phyloP scores from a whole-genome alignment of 2,113 vertebrate genomes.

The Struthio camelus region DNA sequence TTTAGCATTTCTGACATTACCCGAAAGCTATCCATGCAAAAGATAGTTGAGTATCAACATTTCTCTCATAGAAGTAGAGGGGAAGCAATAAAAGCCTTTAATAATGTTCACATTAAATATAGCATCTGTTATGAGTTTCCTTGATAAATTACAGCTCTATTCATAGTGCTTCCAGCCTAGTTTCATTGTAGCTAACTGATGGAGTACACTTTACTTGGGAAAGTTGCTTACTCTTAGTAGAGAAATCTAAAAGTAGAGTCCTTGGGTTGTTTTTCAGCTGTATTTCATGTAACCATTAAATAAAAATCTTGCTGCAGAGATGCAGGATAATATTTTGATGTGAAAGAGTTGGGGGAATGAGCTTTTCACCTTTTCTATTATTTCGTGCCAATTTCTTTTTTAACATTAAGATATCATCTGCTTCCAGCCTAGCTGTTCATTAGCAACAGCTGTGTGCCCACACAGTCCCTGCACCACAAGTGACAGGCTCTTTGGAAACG shows the following conservation, averaged over 20 bases:
- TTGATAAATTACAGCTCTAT: neutral
- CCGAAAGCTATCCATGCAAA: neutral
- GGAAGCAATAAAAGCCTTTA: neutral
- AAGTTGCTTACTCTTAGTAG: neutral
- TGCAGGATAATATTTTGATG: neutral
- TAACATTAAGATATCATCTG: neutral
- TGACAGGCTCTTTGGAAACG: constrained; percentile 5
- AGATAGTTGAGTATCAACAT: neutral
- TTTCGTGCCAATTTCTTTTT: neutral
- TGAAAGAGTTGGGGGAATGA: neutral
- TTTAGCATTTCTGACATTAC: neutral
- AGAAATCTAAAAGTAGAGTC: neutral
- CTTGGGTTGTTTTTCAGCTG: neutral
- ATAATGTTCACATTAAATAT: neutral
- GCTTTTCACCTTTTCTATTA: neutral
- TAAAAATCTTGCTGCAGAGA: neutral
- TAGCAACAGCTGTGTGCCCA: neutral
- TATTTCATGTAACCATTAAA: neutral
- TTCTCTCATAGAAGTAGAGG: neutral
- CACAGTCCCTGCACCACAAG: neutral
- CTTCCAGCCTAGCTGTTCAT: neutral
- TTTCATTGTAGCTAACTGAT: neutral
- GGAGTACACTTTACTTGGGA: neutral
- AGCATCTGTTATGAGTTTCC: neutral
- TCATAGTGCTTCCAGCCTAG: neutral